phyloP scores from a whole-genome alignment of 2,113 vertebrate species.

The Catagonus wagneri region DNA sequence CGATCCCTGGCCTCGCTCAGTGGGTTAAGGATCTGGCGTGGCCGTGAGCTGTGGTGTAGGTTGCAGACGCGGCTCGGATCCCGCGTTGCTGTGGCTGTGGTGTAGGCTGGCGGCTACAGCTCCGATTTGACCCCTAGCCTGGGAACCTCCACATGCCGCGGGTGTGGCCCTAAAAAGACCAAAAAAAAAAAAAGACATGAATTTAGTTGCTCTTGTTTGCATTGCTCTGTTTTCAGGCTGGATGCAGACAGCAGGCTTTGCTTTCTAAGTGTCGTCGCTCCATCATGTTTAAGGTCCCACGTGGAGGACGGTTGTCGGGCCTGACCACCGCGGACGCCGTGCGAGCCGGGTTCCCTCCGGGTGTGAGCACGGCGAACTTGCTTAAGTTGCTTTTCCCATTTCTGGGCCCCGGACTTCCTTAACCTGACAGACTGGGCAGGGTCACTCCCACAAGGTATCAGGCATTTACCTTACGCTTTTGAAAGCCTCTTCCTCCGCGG shows the following conservation, averaged over 20 bases:
- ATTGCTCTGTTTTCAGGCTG: neutral
- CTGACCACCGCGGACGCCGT: neutral
- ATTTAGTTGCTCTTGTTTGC: neutral
- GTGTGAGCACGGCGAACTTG: too few species aligned
- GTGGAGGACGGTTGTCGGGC: rapidly evolving
- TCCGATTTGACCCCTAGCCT: too few species aligned
- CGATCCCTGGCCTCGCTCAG: too few species aligned
- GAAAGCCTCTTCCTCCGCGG: neutral
- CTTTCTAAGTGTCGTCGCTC: neutral
- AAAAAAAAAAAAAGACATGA: neutral
- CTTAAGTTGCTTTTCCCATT: neutral
- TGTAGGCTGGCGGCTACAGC: too few species aligned
- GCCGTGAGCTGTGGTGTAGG: too few species aligned
- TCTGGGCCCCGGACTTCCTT: neutral
- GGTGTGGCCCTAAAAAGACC: too few species aligned
- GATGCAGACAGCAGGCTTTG: neutral
- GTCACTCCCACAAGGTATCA: neutral
- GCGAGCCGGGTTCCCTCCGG: neutral
- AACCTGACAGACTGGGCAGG: neutral
- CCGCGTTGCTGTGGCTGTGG: too few species aligned
- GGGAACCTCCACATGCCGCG: too few species aligned
- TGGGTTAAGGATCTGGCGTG: too few species aligned
- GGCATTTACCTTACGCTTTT: neutral
- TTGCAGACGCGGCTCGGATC: too few species aligned
- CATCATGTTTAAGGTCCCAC: rapidly evolving